Conservation (phyloP, 2,113 vertebrate species). For the Bothrops jararaca region DNA sequence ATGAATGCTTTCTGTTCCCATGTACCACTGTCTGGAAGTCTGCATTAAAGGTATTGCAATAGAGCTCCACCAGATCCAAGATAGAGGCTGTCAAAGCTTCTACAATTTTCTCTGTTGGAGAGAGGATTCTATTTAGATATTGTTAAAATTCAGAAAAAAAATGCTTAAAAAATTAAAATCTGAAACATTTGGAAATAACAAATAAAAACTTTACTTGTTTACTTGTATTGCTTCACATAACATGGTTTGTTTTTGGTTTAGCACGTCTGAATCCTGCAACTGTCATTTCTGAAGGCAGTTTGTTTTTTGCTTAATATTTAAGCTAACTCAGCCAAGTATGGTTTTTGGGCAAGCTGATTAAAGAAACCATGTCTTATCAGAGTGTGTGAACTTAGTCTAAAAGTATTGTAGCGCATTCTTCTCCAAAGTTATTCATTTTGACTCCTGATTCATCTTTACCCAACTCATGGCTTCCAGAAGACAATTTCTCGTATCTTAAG, state of each 20-base stretch:
- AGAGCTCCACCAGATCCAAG: slow-evolving; percentile 90
- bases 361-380: background rate
- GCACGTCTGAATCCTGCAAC: background rate
- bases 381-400: background rate
- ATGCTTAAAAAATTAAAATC: background rate
- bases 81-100: slow-evolving; percentile 90
- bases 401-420: background rate
- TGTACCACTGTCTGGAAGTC: slow-evolving; percentile 84
- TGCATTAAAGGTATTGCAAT: slow-evolving; percentile 93
- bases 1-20: slow-evolving; percentile 64
- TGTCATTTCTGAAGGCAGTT: background rate
- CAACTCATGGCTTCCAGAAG: background rate
- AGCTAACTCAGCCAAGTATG: background rate
- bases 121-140: background rate
- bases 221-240: background rate
- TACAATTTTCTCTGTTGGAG: slow-evolving; percentile 79
- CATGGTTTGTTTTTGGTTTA: background rate
- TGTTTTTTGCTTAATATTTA: background rate
- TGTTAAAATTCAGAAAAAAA: background rate
- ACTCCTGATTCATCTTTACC: background rate
- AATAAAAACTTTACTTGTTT: background rate
- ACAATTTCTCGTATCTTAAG: background rate
- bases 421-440: background rate
- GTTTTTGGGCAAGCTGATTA: background rate
- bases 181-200: background rate